Evolutionary conservation across 2,888 invertebrate genomes (phyloP).

Genomic region (Galeopsomyia nigrocyanea): DNA sequence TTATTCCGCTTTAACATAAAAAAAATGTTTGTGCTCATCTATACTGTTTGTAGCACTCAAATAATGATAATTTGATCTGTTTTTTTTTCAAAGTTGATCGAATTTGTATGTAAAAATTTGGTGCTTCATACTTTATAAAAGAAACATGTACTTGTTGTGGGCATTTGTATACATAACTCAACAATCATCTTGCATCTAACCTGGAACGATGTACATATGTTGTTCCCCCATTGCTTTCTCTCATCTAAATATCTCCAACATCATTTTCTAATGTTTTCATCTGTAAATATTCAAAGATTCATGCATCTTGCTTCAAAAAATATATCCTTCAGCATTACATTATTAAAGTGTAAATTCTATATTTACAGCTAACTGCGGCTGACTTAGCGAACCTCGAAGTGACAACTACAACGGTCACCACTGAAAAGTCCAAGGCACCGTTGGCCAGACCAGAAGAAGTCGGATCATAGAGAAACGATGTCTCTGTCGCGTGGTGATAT

Average conservation of each 20-base stretch:
- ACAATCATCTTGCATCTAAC: constrained; percentile 19
- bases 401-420: constrained; percentile 65
- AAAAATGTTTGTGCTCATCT: constrained; percentile 25
- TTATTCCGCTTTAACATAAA: constrained; percentile 8
- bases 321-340: constrained; percentile 17
- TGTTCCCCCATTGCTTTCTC: constrained; percentile 23
- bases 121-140: background rate
- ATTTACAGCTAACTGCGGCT: constrained; percentile 64
- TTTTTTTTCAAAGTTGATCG: too few relatives aligned
- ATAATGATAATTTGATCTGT: constrained; percentile 1
- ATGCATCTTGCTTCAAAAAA: constrained; percentile 16
- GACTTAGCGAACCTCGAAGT: constrained; percentile 66
- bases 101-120: background rate
- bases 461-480: constrained; percentile 57
- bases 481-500: too few relatives aligned
- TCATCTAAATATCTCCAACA: constrained; percentile 3
- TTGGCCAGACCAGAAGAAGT: constrained; percentile 66
- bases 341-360: background rate
- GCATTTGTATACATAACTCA: constrained; percentile 31
- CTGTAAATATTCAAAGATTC: constrained; percentile 8
- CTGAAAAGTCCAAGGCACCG: constrained; percentile 66
- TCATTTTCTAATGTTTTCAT: constrained; percentile 2
- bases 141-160: constrained; percentile 29
- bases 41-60: constrained; percentile 38
- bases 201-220: background rate